phyloP scores from a whole-genome alignment of 1,140 invertebrate species.

The Palaemon carinicauda region DNA sequence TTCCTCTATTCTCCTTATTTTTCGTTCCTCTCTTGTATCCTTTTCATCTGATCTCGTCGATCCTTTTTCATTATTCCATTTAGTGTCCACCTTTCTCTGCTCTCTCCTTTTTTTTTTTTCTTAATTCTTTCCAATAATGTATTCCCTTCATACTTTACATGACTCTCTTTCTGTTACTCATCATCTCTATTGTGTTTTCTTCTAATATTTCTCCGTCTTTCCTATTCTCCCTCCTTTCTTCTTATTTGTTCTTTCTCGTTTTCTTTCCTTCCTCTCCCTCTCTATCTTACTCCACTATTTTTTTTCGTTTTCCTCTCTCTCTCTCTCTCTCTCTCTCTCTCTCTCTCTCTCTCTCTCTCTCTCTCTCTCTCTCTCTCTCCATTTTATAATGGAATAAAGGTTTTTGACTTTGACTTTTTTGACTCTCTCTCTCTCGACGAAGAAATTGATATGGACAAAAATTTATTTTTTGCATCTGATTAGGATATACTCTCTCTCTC shows the following conservation, averaged over 20 bases:
- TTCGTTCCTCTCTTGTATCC: conserved; percentile 1
- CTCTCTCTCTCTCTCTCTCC: conserved; percentile 27
- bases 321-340: conserved; percentile 30
- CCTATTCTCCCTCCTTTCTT: no score
- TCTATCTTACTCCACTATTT: neutral
- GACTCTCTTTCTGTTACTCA: no score
- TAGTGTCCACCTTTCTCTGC: neutral
- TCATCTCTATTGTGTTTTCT: no score
- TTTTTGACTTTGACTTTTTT: no score
- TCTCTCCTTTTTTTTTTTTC: conserved; percentile 6
- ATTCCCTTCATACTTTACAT: no score
- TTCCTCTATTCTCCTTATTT: neutral
- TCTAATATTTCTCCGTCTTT: neutral
- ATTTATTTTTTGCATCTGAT: no score
- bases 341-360: conserved; percentile 35
- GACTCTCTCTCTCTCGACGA: no score
- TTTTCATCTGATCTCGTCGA: neutral
- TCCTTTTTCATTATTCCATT: neutral
- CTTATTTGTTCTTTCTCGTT: neutral
- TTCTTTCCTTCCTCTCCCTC: neutral
- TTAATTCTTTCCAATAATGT: neutral
- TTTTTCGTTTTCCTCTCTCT: conserved; percentile 13
- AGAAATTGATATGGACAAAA: no score
- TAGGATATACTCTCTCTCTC: neutral
- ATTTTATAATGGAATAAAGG: no score